A percentile compares a stretch with the other conserved stretches of the same genome.
phyloP scores from a whole-genome alignment of 1,140 invertebrate species.

The Drosophila littoralis region DNA sequence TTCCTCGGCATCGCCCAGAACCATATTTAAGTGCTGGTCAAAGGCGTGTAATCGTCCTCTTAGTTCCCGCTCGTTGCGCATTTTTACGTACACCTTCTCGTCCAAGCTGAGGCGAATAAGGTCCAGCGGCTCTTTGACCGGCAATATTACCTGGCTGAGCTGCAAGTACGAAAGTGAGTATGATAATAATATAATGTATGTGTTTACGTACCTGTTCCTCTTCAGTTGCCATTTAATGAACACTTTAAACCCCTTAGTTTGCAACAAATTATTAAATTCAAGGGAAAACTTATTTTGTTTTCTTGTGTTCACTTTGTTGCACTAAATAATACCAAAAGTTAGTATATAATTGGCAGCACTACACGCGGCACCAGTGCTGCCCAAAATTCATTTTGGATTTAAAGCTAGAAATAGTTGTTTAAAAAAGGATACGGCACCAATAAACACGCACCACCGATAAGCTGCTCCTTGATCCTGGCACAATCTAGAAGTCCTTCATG shows the following conservation, averaged over 20 bases:
- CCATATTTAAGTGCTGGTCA: conserved; percentile 99
- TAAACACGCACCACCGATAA: conserved; percentile 80
- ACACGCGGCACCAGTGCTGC: conserved; percentile 21
- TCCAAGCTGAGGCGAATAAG: conserved; percentile 97
- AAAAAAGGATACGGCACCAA: conserved; percentile 86
- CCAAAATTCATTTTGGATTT: conserved; percentile 5
- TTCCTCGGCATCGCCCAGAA: conserved; percentile 98
- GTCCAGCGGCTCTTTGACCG: conserved; percentile 98
- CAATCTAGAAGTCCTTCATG: conserved; percentile 77
- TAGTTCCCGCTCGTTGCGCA: conserved; percentile 98
- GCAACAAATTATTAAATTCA: conserved; percentile 4
- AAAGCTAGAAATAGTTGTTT: conserved; percentile 1
- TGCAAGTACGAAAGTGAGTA: conserved; percentile 43
- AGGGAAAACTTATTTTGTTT: conserved; percentile 24
- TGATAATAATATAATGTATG: too few species aligned
- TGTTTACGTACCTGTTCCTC: conserved; percentile 71
- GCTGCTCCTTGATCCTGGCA: conserved; percentile 77
- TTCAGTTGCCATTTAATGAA: conserved; percentile 73
- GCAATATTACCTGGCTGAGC: conserved; percentile 90
- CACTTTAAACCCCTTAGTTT: conserved; percentile 4
- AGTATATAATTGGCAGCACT: conserved; percentile 22
- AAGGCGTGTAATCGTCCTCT: conserved; percentile 96
- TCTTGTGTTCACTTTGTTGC: conserved; percentile 23
- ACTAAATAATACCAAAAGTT: conserved; percentile 38
- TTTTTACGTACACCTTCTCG: conserved; percentile 99